A percentile compares a stretch with the other conserved stretches of the same genome.
These are phyloP conservation scores for Eublepharis macularius DNA, from an alignment of 2,113 vertebrate genomes.

Conservation along the genomic window DNA sequence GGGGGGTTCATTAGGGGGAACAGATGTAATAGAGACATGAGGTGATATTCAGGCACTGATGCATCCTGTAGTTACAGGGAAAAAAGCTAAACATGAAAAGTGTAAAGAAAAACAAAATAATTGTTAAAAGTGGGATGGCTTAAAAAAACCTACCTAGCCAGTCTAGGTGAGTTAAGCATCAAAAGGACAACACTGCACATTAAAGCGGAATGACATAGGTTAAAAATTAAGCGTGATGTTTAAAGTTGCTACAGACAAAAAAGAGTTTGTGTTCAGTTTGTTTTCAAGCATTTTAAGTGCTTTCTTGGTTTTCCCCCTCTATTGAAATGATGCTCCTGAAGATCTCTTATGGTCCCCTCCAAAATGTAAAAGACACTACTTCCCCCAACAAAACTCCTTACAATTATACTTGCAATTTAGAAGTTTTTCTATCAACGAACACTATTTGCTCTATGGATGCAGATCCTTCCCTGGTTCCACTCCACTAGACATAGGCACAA, in stretches of 20 bases:
- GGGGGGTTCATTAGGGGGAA: conserved; percentile 66
- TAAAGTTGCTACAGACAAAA: conserved; percentile 23
- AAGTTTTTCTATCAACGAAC: not conserved
- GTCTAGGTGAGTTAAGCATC: conserved; percentile 73
- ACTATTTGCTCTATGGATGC: no score
- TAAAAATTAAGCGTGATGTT: conserved; percentile 29
- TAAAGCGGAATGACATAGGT: conserved; percentile 65
- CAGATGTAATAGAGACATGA: conserved; percentile 55
- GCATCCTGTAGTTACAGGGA: conserved; percentile 63
- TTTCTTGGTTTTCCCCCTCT: not conserved
- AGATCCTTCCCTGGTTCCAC: no score
- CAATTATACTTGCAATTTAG: not conserved
- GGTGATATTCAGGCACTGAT: conserved; percentile 58
- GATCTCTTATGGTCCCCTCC: not conserved
- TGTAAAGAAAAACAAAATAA: conserved; percentile 70
- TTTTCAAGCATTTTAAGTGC: conserved; percentile 11
- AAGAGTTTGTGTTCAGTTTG: conserved; percentile 22
- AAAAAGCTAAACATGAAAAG: conserved; percentile 66
- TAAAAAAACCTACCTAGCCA: conserved; percentile 72
- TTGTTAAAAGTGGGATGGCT: conserved; percentile 77
- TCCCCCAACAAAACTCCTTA: not conserved
- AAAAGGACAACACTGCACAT: conserved; percentile 62
- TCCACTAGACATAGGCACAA: no score
- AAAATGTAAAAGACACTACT: not conserved
- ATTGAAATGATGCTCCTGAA: not conserved